These are phyloP conservation scores for Drosophila mimica DNA, from an alignment of 2,888 invertebrate species.

Conservation along the genomic window DNA sequence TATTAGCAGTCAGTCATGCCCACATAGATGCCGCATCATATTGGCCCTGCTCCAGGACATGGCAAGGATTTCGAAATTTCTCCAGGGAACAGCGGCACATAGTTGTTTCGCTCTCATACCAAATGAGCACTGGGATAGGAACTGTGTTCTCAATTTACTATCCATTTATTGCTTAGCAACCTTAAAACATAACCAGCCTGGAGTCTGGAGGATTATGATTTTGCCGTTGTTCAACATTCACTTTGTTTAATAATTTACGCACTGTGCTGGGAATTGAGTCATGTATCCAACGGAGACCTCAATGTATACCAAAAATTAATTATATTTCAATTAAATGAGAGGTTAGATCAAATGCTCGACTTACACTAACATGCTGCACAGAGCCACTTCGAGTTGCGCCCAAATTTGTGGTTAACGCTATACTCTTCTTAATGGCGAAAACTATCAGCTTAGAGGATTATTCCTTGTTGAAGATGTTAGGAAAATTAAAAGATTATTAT, in stretches of 20 bases:
- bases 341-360: slow-evolving; percentile 16
- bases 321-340: slow-evolving; percentile 74
- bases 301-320: slow-evolving; percentile 66
- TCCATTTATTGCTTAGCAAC: slow-evolving; percentile 3
- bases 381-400: slow-evolving; percentile 7
- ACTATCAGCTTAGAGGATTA: not conserved
- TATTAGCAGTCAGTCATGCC: slow-evolving; percentile 40
- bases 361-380: slow-evolving; percentile 6
- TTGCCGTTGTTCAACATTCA: slow-evolving; percentile 28
- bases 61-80: slow-evolving; percentile 68
- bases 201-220: slow-evolving; percentile 33
- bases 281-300: slow-evolving; percentile 13
- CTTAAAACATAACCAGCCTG: not conserved
- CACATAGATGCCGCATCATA: not conserved
- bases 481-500: not conserved
- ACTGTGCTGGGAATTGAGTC: slow-evolving; percentile 26
- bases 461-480: not conserved
- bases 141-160: slow-evolving; percentile 60
- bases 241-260: slow-evolving; percentile 66
- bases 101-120: slow-evolving; percentile 34
- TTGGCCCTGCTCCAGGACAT: not conserved
- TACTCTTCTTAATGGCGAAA: not conserved
- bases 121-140: slow-evolving; percentile 48
- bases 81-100: slow-evolving; percentile 57
- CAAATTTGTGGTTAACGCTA: not conserved